Base-by-base conservation (phyloP, 2,113 vertebrate genomes). In the Rhagologus leucostigma region DNA sequence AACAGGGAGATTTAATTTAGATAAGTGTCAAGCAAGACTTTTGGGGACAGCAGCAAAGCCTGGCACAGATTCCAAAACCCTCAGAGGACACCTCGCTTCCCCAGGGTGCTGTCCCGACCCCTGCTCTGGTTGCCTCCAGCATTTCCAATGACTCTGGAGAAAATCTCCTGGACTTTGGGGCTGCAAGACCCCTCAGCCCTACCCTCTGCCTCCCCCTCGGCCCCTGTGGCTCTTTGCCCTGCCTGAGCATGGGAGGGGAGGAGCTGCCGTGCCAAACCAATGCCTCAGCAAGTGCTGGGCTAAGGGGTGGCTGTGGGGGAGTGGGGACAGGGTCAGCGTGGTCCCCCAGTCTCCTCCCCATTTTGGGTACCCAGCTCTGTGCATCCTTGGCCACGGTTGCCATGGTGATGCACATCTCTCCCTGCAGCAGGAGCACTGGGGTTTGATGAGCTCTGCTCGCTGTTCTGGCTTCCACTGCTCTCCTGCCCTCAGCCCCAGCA, bases 1-100 rank as follows among this genome's bases (percentile, higher is more conserved):
- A 73, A 59, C 9, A 15, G 35, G 71, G 67, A 95, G 92, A 90
- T 95, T 96, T 95, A 93, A 92, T 96, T 94, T 96, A 97, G 92
- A 62, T 90, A 94, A 94, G 79, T 86, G 83, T 95, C 62, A 84
- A 57, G 42, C 1, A 4, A 80, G 78, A 33, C 70, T 91, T 63
- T 12, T 37, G 5, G 53, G 90, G 57, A 89, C 41, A 56, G 71
- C 62, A 79, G 78, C 67, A 88, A 88, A 88, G 17, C 14, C 64
- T 92, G 80, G 55, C 73, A 37, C 41, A 50, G 49, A 20, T 62
- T 55, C 46, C 33, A 93, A 90, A 85, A 3, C 35, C 65, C 44
- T 87, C 77, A 67, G 52, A 42, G 56, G 67, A 39, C 3, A 3
- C 73, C 52, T 84, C 0, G 0, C 30, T 53, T n/a, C 52, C 22